Conservation (phyloP, 2,888 invertebrate genomes). For the Tetanocera ferruginea region DNA sequence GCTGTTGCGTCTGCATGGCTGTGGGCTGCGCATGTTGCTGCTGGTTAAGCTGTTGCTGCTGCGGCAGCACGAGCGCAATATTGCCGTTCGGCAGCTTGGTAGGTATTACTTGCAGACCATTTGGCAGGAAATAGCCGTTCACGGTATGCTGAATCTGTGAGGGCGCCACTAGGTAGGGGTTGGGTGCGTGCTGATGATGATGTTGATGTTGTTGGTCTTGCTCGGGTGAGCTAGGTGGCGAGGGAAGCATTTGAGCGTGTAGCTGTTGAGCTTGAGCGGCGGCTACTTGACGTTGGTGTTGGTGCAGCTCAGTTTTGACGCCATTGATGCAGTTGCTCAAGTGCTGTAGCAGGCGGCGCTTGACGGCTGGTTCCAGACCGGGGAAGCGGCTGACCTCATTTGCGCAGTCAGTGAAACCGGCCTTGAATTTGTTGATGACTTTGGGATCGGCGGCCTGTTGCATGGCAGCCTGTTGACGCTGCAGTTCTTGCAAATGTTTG, state of each 20-base stretch:
- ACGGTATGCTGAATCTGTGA: conserved; percentile 68
- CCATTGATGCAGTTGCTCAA: conserved; percentile 78
- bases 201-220: conserved; percentile 59
- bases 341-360: conserved; percentile 82
- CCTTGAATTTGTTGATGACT: conserved; percentile 85
- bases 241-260: conserved; percentile 74
- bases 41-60: conserved; percentile 73
- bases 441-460: conserved; percentile 88
- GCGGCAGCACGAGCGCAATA: conserved; percentile 84
- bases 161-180: conserved; percentile 24
- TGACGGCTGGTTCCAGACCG: conserved; percentile 80
- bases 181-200: conserved; percentile 51
- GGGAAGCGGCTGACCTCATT: conserved; percentile 83
- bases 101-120: conserved; percentile 84
- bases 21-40: conserved; percentile 76
- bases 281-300: conserved; percentile 63
- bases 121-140: conserved; percentile 76
- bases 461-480: conserved; percentile 86
- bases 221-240: conserved; percentile 68
- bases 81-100: conserved; percentile 87
- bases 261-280: conserved; percentile 62
- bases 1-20: conserved; percentile 53
- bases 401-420: conserved; percentile 91
- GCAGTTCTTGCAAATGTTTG: conserved; percentile 89
- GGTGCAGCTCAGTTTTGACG: conserved; percentile 67